Conservation (phyloP, 1,140 invertebrate genomes). For the Formica exsecta region DNA sequence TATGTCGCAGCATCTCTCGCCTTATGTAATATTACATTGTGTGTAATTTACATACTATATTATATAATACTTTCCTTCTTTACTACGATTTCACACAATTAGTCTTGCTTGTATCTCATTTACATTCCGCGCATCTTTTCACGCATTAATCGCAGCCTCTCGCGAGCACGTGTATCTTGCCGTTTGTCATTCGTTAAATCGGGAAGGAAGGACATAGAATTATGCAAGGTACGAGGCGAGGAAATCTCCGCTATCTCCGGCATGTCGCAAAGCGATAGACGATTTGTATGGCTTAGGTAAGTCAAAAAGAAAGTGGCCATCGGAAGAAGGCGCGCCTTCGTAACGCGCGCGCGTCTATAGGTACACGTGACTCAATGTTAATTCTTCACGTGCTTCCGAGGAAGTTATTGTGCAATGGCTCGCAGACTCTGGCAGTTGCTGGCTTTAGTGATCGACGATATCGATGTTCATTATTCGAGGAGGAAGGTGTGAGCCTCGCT, state of each 20-base stretch:
- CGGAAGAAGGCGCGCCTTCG: slow-evolving; percentile 77
- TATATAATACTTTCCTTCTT: slow-evolving; percentile 1
- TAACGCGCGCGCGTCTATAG: slow-evolving; percentile 59
- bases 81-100: slow-evolving; percentile 2
- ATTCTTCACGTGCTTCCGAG: slow-evolving; percentile 74
- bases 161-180: not conserved
- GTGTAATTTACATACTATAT: not conserved
- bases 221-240: slow-evolving; percentile 49
- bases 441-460: not conserved
- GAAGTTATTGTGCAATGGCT: slow-evolving; percentile 73
- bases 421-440: slow-evolving; percentile 68
- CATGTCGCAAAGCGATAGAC: slow-evolving; percentile 78
- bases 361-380: slow-evolving; percentile 76
- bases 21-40: slow-evolving; percentile 39
- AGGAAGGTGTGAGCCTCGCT: not conserved
- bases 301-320: slow-evolving; percentile 81
- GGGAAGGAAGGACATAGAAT: slow-evolving; percentile 40
- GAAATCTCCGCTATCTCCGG: slow-evolving; percentile 51
- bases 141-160: not conserved
- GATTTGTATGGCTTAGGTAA: slow-evolving; percentile 78
- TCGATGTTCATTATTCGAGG: not conserved
- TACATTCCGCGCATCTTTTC: slow-evolving; percentile 21
- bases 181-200: slow-evolving; percentile 35
- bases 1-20: slow-evolving; percentile 27
- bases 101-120: slow-evolving; percentile 24